Percentiles rank a stretch among this genome's conserved stretches.
Evolutionary conservation across 2,888 invertebrate genomes (phyloP).

Genomic region (Cotesia congregata): DNA sequence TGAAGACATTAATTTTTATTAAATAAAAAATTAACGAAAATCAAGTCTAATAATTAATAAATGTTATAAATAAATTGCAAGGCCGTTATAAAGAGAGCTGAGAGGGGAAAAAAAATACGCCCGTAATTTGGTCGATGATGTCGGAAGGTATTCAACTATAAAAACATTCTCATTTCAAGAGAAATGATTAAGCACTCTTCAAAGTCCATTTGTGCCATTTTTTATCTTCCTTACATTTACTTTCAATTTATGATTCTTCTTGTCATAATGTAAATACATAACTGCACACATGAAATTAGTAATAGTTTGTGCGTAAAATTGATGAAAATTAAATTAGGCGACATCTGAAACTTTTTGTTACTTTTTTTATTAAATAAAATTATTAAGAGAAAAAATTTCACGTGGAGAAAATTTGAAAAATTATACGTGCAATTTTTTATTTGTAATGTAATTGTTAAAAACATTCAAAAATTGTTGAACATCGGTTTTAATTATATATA

Average conservation of each 20-base stretch:
- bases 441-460: too few species aligned
- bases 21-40: neutral
- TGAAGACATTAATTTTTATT: neutral
- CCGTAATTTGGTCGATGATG: slow-evolving; percentile 42
- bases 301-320: too few species aligned
- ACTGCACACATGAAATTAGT: too few species aligned
- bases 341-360: too few species aligned
- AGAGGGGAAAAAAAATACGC: slow-evolving; percentile 24
- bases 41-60: slow-evolving; percentile 37
- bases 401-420: too few species aligned
- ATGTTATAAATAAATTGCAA: slow-evolving; percentile 38
- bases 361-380: too few species aligned
- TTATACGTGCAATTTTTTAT: too few species aligned
- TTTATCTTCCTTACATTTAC: slow-evolving; percentile 13
- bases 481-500: too few species aligned
- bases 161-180: slow-evolving; percentile 26
- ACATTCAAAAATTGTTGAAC: too few species aligned
- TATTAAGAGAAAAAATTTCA: too few species aligned
- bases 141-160: slow-evolving; percentile 29
- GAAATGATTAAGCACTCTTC: slow-evolving; percentile 40
- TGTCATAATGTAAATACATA: neutral
- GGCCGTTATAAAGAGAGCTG: slow-evolving; percentile 35
- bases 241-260: slow-evolving; percentile 12
- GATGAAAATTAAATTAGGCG: too few species aligned
- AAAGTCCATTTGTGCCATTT: slow-evolving; percentile 32